Percentiles rank a stretch among this genome's conserved stretches.
Conservation (phyloP, 37 sponge, comb jelly and placozoan species). For the Oscarella lobularis region DNA sequence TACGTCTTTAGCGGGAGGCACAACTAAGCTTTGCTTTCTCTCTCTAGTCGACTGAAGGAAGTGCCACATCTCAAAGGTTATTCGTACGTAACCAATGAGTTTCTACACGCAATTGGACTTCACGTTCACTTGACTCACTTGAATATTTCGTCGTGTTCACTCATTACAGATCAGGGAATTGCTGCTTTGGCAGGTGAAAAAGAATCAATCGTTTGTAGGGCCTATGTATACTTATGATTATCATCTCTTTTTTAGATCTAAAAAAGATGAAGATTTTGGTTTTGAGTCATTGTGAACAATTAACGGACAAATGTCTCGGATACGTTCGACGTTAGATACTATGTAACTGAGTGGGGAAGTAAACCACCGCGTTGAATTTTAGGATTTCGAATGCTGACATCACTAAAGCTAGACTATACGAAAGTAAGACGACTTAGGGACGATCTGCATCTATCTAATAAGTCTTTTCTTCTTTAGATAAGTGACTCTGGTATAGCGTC, state of each 20-base stretch:
- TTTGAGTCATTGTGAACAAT: not conserved
- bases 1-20: not conserved
- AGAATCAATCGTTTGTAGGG: not conserved
- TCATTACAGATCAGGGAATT: not conserved
- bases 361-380: not conserved
- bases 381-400: not conserved
- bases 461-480: not conserved
- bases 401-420: too few species aligned
- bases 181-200: not conserved
- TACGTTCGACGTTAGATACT: not conserved
- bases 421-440: too few species aligned
- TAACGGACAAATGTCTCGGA: not conserved
- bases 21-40: too few species aligned
- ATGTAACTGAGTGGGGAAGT: not conserved
- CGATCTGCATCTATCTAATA: too few species aligned
- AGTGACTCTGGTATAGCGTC: not conserved
- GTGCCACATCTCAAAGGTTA: not conserved
- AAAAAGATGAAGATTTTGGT: not conserved
- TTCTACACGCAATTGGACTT: constrained; percentile 7
- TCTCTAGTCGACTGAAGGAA: not conserved
- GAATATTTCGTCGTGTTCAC: not conserved
- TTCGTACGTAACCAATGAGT: constrained; percentile 6
- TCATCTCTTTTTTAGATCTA: not conserved
- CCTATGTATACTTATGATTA: too few species aligned
- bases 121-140: not conserved